phyloP scores from a whole-genome alignment of 2,113 vertebrate genomes.

The Lophura nycthemera region DNA sequence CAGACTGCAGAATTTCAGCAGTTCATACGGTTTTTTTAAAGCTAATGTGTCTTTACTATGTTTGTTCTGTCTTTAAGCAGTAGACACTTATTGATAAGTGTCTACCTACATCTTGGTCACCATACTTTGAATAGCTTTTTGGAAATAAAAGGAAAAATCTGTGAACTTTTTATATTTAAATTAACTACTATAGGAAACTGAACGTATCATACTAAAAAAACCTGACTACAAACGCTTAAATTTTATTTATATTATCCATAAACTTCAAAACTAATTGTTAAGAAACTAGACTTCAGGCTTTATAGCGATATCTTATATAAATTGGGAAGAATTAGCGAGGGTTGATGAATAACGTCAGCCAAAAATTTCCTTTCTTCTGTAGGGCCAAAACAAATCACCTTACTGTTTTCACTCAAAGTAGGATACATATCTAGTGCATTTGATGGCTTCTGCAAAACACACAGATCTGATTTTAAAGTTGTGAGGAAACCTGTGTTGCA shows the following conservation, averaged over 20 bases:
- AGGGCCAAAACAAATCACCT: neutral
- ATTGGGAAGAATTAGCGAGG: neutral
- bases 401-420: neutral
- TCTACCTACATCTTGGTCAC: neutral
- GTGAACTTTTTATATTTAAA: neutral
- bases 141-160: neutral
- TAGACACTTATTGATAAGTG: neutral
- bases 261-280: neutral
- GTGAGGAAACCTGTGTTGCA: neutral
- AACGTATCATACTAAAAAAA: neutral
- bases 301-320: neutral
- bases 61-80: neutral
- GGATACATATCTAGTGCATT: neutral
- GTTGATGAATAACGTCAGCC: neutral
- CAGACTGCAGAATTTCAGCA: neutral
- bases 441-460: neutral
- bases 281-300: neutral
- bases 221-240: neutral
- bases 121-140: neutral
- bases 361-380: neutral
- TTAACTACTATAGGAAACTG: neutral
- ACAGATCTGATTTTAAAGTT: neutral
- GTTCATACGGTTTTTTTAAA: neutral
- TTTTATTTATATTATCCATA: neutral
- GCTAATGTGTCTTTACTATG: neutral